A percentile compares a stretch with the other conserved stretches of the same genome.
These are phyloP conservation scores for Pantelozetes paolii DNA, from an alignment of 2,888 invertebrate species.

Conservation along the genomic window DNA sequence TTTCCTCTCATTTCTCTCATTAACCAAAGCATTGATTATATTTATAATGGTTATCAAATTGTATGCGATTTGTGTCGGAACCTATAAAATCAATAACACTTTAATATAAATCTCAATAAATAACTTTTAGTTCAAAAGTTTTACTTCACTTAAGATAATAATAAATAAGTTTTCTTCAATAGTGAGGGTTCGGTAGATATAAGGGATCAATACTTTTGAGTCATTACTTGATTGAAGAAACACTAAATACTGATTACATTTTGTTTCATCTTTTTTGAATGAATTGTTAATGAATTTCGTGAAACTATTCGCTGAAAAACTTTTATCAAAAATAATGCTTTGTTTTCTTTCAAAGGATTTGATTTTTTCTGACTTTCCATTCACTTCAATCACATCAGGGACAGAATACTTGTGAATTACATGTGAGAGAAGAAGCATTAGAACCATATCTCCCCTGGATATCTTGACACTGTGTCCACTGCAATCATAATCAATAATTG, in stretches of 20 bases:
- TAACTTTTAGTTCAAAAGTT: too few species aligned
- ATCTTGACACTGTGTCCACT: background rate
- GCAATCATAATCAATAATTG: background rate
- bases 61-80: constrained; percentile 8
- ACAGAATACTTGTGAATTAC: background rate
- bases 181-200: constrained; percentile 32
- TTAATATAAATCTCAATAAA: too few species aligned
- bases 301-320: background rate
- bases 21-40: background rate
- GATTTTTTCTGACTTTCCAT: too few species aligned
- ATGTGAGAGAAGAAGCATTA: constrained; percentile 15
- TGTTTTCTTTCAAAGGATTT: background rate
- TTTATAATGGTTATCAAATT: background rate
- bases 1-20: background rate
- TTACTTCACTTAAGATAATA: constrained; percentile 32
- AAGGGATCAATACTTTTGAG: constrained; percentile 27
- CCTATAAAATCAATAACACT: background rate
- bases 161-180: constrained; percentile 26
- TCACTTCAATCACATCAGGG: too few species aligned
- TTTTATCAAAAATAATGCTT: background rate
- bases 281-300: background rate
- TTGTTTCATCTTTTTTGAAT: background rate
- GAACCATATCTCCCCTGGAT: constrained; percentile 33
- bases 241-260: constrained; percentile 36
- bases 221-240: constrained; percentile 36